Evolutionary conservation across 2,113 vertebrate species (phyloP).

Genomic region (Chaenocephalus aceratus): DNA sequence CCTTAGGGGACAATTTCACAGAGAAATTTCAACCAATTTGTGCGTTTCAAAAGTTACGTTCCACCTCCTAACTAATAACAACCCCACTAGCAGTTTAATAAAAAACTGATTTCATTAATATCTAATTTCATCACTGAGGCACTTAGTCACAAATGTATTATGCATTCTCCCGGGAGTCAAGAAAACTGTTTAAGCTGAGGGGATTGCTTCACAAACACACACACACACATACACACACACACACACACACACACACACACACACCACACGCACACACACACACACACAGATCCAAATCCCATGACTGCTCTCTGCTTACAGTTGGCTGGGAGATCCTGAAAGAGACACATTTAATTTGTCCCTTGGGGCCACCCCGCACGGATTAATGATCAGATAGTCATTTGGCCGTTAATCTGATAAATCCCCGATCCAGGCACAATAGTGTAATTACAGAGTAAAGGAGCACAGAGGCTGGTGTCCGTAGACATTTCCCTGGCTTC

Average conservation of each 20-base stretch:
- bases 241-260: neutral
- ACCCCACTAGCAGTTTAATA: constrained; percentile 12
- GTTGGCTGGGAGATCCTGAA: constrained; percentile 58
- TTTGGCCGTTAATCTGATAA: constrained; percentile 79
- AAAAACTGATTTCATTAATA: constrained; percentile 48
- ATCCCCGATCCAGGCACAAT: constrained; percentile 63
- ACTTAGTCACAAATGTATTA: constrained; percentile 62
- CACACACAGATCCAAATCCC: constrained; percentile 34
- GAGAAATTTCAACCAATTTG: constrained; percentile 31
- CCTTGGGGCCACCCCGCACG: constrained; percentile 57
- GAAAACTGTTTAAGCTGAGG: constrained; percentile 53
- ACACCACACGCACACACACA: constrained; percentile 1
- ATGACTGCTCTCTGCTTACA: constrained; percentile 56
- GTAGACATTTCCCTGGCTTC: constrained; percentile 39
- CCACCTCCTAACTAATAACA: constrained; percentile 26
- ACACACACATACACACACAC: constrained; percentile 1
- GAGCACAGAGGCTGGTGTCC: constrained; percentile 37
- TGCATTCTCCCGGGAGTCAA: constrained; percentile 58
- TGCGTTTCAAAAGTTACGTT: constrained; percentile 21
- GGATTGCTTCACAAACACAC: constrained; percentile 42
- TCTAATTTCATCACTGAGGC: constrained; percentile 50
- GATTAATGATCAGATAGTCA: constrained; percentile 77
- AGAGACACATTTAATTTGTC: constrained; percentile 73
- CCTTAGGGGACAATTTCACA: constrained; percentile 30
- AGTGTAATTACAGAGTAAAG: constrained; percentile 62